phyloP scores from a whole-genome alignment of 2,113 vertebrate genomes.

The Lonchura striata region DNA sequence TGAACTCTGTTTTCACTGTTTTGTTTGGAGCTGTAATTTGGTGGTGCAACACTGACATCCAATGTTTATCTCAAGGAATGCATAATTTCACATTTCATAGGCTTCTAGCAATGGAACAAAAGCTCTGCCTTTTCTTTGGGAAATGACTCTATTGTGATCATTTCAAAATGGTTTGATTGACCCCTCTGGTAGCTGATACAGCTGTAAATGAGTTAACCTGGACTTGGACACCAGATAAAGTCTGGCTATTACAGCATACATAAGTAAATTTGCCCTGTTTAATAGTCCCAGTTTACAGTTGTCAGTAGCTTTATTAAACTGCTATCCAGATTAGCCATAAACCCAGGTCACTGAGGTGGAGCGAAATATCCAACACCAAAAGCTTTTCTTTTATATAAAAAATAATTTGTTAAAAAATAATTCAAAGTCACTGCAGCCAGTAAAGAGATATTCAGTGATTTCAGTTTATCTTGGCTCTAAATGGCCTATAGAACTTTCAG shows the following conservation, averaged over 20 bases:
- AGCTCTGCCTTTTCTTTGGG: not conserved
- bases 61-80: conserved; percentile 25
- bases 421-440: not conserved
- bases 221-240: not conserved
- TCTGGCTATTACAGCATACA: not conserved
- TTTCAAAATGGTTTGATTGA: not conserved
- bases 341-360: not conserved
- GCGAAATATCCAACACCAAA: not conserved
- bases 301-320: not conserved
- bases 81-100: not conserved
- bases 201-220: not conserved
- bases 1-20: not conserved
- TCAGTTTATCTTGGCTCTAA: not conserved
- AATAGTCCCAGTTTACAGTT: not conserved
- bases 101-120: not conserved
- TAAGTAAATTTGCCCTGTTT: not conserved
- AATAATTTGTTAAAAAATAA: not conserved
- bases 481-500: not conserved
- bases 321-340: not conserved
- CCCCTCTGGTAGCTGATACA: not conserved
- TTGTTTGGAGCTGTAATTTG: conserved; percentile 4
- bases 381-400: not conserved
- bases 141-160: not conserved
- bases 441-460: not conserved
- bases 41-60: conserved; percentile 62